phyloP scores from a whole-genome alignment of 1,140 invertebrate species.

The Kradibia gibbosae region DNA sequence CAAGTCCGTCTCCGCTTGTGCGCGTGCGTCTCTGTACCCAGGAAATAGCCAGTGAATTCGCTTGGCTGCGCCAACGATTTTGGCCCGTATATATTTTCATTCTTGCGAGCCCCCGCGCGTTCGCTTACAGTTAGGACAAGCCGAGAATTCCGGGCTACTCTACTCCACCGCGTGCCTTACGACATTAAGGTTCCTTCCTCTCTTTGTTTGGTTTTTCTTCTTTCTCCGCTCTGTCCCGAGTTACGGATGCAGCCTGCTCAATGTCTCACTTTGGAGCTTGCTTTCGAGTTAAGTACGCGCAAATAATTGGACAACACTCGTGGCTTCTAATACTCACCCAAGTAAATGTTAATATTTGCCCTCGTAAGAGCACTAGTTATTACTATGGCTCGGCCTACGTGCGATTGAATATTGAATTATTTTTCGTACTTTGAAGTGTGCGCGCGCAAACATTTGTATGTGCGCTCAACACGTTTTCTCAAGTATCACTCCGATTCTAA shows the following conservation, averaged over 20 bases:
- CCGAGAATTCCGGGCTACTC: constrained; percentile 24
- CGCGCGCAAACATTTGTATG: not conserved
- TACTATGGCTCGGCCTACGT: not conserved
- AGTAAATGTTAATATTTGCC: constrained; percentile 7
- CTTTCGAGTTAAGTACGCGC: constrained; percentile 14
- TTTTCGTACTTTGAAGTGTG: not conserved
- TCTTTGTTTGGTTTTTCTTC: not conserved
- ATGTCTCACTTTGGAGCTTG: not conserved
- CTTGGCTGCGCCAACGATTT: constrained; percentile 20
- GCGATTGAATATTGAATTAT: not conserved
- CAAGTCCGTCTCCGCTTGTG: no score
- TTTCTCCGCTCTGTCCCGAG: not conserved
- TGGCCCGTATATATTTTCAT: constrained; percentile 45
- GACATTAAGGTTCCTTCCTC: not conserved
- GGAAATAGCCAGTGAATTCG: constrained; percentile 21
- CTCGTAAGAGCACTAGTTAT: not conserved
- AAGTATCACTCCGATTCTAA: not conserved
- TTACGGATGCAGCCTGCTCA: not conserved
- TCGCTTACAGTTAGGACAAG: constrained; percentile 22
- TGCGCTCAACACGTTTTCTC: not conserved
- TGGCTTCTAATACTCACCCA: not conserved
- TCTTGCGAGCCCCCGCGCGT: constrained; percentile 20
- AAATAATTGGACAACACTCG: constrained; percentile 28
- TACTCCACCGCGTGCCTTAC: constrained; percentile 23
- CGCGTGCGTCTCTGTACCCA: constrained; percentile 1